Evolutionary conservation across 2,888 invertebrate species (phyloP).

Genomic region (Mythimna lalbum): DNA sequence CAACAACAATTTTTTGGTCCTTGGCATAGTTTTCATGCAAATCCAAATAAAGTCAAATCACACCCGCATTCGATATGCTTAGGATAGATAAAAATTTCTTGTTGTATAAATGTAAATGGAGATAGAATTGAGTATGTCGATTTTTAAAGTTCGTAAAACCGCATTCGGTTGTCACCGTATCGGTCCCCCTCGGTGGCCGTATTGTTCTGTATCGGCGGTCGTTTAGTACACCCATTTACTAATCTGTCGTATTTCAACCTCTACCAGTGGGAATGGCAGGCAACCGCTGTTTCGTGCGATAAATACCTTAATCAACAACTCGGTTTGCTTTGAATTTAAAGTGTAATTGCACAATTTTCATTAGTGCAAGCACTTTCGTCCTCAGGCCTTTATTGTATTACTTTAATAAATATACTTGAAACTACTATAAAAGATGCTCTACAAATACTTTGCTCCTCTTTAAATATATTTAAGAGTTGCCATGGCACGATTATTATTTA

Average conservation of each 20-base stretch:
- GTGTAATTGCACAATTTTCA: slow-evolving; percentile 1
- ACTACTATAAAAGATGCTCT: neutral
- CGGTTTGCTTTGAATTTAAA: slow-evolving; percentile 10
- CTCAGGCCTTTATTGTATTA: neutral
- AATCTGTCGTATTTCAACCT: slow-evolving; percentile 37
- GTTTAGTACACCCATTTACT: slow-evolving; percentile 31
- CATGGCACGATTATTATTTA: neutral
- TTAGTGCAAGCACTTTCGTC: slow-evolving; percentile 16
- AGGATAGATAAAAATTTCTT: neutral
- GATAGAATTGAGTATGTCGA: neutral
- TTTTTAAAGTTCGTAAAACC: slow-evolving; percentile 25
- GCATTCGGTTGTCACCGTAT: neutral
- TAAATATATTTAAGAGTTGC: neutral
- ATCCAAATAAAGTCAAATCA: neutral
- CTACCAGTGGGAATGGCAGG: slow-evolving; percentile 23
- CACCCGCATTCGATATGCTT: neutral
- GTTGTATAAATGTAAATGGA: neutral
- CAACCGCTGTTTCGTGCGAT: slow-evolving; percentile 23
- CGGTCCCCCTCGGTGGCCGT: slow-evolving; percentile 1
- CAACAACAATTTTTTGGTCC: too few relatives aligned
- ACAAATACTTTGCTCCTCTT: neutral
- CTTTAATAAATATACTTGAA: neutral
- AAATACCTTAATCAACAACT: slow-evolving; percentile 13
- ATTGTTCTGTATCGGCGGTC: slow-evolving; percentile 11
- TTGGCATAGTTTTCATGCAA: neutral